These are phyloP conservation scores for Halocynthia aurantium DNA, from an alignment of 23 tunicate genomes.

Conservation along the genomic window DNA sequence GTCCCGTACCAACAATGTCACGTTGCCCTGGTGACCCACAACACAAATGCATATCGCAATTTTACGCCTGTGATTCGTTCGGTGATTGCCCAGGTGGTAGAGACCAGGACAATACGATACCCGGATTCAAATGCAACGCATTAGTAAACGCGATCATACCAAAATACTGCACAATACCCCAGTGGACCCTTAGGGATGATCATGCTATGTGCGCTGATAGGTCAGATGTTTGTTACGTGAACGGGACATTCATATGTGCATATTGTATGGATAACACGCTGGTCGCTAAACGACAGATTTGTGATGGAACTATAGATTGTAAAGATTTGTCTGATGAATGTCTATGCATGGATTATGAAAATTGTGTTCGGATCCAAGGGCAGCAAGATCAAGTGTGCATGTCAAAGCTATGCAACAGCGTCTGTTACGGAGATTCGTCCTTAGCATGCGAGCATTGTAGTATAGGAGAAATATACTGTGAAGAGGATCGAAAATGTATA, in stretches of 20 bases:
- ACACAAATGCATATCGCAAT: slow-evolving; percentile 10
- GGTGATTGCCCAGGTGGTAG: slow-evolving; percentile 10
- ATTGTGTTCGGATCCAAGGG: no score
- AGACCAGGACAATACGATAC: background rate
- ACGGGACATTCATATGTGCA: slow-evolving; percentile 18
- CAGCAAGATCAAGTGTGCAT: no score
- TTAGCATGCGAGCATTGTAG: background rate
- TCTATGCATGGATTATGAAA: slow-evolving; percentile 4
- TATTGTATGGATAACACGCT: slow-evolving; percentile 23
- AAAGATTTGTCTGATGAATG: slow-evolving; percentile 47
- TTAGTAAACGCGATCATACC: background rate
- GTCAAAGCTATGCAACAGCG: background rate
- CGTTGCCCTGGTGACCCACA: slow-evolving; percentile 21
- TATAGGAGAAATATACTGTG: slow-evolving; percentile 17
- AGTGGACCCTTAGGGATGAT: slow-evolving; percentile 3
- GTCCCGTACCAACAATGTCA: slow-evolving; percentile 36
- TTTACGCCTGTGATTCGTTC: slow-evolving; percentile 33
- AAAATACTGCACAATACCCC: slow-evolving; percentile 9
- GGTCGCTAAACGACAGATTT: slow-evolving; percentile 31
- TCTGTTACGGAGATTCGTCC: slow-evolving; percentile 13
- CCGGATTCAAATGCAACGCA: slow-evolving; percentile 4
- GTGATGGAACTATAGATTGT: slow-evolving; percentile 38
- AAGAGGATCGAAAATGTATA: slow-evolving; percentile 24
- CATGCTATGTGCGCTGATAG: slow-evolving; percentile 16
- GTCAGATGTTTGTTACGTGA: slow-evolving; percentile 29